Evolutionary conservation across 1,140 invertebrate species (phyloP), one percentile per base, ranked within the genome.

Genomic region (Ostrea denselamellosa): DNA sequence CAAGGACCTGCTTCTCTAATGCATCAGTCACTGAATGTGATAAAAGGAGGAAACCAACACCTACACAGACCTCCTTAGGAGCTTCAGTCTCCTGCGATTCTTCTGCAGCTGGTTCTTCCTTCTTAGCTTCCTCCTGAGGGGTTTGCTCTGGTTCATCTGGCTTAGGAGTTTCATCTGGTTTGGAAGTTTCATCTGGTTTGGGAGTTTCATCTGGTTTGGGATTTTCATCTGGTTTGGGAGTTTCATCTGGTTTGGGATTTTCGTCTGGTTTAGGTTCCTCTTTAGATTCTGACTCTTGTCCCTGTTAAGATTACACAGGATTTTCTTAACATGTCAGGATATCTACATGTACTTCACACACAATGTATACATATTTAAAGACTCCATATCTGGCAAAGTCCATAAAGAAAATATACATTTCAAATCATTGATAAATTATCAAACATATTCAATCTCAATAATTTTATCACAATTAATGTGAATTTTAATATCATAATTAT

Each of bases 231-330:
- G 68, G 19, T 62, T 62, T 62, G 17, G 56, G 22, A 8, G 68
- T 77, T 77, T 77, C 68, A 77, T 77, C 68, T 28, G 68, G 68
- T 34, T 77, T 77, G 28, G 68, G 68, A 34, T 25, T 77, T 34
- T 77, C 68, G 9, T 44, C 68, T 34, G n/a, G n/a, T n/a, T 25
- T 77, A 7, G 22, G 9, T 34, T 77, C 12, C 10, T 77, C 68
- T 34, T 77, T 77, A 25, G 68, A 34, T 34, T 77, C 68, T 34
- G 68, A 17, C 68, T 77, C 68, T 17, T 77, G 12, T 28, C 19
- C 56, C 56, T 25, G 25, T 28, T 12, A 62, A 62, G 14, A 19
- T 62, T 14, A 62, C n/a, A 62, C 14, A 14, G 58, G 2, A 17
- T n/a, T 62, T 62, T 62, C n/a, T 62, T 62, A 62, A 7, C 12